Conservation (phyloP, 2,113 vertebrate species). For the Okapia johnstoni region DNA sequence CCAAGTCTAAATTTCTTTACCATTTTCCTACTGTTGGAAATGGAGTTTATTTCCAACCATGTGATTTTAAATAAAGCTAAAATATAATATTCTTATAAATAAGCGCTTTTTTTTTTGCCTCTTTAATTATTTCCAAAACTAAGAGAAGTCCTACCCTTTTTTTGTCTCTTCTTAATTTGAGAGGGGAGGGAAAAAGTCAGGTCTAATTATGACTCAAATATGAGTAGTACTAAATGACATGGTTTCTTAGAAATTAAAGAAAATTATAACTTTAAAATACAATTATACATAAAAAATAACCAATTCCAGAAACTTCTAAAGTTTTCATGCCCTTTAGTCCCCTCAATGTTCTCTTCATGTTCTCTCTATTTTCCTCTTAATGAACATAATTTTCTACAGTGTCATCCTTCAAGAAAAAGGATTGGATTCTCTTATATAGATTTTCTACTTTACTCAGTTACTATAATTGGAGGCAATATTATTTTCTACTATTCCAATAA, state of each 20-base stretch:
- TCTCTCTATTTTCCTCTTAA: background rate
- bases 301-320: background rate
- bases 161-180: background rate
- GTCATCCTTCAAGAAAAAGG: background rate
- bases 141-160: background rate
- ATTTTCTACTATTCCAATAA: background rate
- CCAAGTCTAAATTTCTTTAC: background rate
- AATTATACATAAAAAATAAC: background rate
- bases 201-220: background rate
- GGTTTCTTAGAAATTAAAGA: conserved; percentile 2
- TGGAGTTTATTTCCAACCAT: background rate
- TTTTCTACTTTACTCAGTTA: background rate
- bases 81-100: background rate
- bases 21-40: background rate
- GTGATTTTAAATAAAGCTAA: background rate
- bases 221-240: background rate
- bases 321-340: background rate
- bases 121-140: background rate
- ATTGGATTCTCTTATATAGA: background rate
- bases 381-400: background rate
- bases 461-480: background rate
- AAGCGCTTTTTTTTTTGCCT: background rate
- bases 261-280: background rate
- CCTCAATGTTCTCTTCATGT: background rate
- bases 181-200: background rate